These are phyloP conservation scores for Planococcus citri DNA, from an alignment of 1,140 invertebrate species.

Conservation along the genomic window DNA sequence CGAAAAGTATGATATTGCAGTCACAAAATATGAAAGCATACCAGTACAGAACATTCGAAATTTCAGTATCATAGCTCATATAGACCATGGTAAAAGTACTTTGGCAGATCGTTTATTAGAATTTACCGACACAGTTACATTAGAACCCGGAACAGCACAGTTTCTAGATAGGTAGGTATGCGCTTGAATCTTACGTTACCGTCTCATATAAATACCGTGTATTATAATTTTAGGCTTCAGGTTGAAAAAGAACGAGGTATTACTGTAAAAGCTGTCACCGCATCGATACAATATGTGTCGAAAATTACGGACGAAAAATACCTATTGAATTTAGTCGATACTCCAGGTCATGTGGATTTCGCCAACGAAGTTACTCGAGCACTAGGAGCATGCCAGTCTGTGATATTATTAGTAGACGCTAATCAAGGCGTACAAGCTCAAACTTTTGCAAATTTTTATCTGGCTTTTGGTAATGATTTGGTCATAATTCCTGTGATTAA, in stretches of 20 bases:
- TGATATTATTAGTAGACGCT: constrained; percentile 87
- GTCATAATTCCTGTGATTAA: constrained; percentile 86
- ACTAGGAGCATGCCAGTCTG: constrained; percentile 85
- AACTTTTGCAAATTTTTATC: constrained; percentile 91
- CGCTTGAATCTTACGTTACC: not conserved
- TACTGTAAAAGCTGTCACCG: constrained; percentile 96
- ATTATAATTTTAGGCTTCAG: constrained; percentile 35
- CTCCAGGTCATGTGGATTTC: constrained; percentile 98
- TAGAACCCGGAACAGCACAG: constrained; percentile 55
- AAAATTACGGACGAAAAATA: constrained; percentile 51
- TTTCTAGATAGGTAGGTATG: constrained; percentile 58
- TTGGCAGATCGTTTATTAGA: constrained; percentile 85
- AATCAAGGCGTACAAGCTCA: constrained; percentile 92
- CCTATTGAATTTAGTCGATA: constrained; percentile 94
- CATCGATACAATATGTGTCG: constrained; percentile 61
- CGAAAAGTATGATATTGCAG: not conserved
- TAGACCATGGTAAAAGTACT: constrained; percentile 96
- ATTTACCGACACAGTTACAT: constrained; percentile 69
- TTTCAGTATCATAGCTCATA: constrained; percentile 94
- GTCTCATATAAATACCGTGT: not conserved
- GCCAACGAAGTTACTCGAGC: constrained; percentile 87
- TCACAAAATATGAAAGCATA: constrained; percentile 29
- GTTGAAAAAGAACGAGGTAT: constrained; percentile 94
- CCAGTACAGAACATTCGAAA: constrained; percentile 69
- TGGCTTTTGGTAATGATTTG: constrained; percentile 73